Evolutionary conservation across 2,797 vertebrate genomes (phyloP).

Genomic region (Sebastes alutus): DNA sequence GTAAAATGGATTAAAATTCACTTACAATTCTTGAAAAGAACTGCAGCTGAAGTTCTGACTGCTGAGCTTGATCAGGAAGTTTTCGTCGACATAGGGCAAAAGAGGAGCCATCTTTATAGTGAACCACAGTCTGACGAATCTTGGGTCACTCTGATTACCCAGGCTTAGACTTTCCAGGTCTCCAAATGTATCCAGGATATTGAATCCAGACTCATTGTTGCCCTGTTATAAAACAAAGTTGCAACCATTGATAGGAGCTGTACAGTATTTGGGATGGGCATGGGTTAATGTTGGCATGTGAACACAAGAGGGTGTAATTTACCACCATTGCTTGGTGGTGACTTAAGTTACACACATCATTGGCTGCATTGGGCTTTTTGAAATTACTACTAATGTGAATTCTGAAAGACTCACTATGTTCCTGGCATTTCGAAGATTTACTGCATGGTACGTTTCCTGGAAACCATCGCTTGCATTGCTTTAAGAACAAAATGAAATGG

Average conservation of each 20-base stretch:
- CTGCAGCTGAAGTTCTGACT: slow-evolving; percentile 63
- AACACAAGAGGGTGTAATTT: slow-evolving; percentile 35
- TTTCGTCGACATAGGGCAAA: slow-evolving; percentile 37
- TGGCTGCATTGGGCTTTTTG: neutral
- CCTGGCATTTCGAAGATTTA: slow-evolving; percentile 21
- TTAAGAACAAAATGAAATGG: neutral
- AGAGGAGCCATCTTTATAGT: slow-evolving; percentile 60
- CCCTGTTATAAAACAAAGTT: slow-evolving; percentile 30
- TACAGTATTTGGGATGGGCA: neutral
- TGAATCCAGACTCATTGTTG: slow-evolving; percentile 18
- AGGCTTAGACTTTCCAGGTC: slow-evolving; percentile 43
- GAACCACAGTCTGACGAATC: slow-evolving; percentile 60
- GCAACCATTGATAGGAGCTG: neutral
- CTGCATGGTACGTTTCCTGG: slow-evolving; percentile 11
- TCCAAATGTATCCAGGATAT: slow-evolving; percentile 46
- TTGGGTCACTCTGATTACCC: slow-evolving; percentile 41
- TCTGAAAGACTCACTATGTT: slow-evolving; percentile 18
- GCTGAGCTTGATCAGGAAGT: slow-evolving; percentile 54
- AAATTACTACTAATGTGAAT: neutral
- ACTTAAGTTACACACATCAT: neutral
- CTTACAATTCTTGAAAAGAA: slow-evolving; percentile 67
- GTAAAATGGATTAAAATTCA: neutral
- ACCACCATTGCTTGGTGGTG: neutral
- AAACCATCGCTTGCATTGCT: neutral
- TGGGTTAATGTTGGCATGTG: neutral